Conservation (phyloP, 2,888 invertebrate genomes). For the Escarpia spicata region DNA sequence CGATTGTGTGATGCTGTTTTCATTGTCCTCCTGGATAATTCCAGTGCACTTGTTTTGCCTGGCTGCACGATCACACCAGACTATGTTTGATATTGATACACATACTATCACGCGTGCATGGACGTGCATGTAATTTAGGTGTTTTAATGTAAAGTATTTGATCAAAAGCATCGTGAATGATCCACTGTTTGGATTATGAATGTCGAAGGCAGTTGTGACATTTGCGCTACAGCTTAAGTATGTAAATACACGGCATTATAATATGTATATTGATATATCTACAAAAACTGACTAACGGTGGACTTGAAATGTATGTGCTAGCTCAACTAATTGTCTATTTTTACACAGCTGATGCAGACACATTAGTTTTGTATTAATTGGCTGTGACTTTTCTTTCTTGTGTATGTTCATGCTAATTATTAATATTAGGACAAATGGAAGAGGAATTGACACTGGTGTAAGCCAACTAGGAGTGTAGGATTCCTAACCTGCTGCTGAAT, state of each 20-base stretch:
- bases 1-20: slow-evolving; percentile 5
- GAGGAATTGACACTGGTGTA: neutral
- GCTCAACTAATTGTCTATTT: slow-evolving; percentile 6
- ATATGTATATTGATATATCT: slow-evolving; percentile 7
- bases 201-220: neutral
- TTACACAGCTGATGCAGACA: neutral
- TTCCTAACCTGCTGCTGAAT: neutral
- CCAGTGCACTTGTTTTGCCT: neutral
- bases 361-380: neutral
- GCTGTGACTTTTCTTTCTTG: neutral
- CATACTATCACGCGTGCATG: neutral
- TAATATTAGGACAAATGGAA: slow-evolving; percentile 8
- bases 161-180: neutral
- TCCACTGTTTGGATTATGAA: neutral
- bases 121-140: neutral
- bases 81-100: neutral
- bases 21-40: neutral
- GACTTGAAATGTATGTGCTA: neutral
- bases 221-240: neutral
- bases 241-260: neutral
- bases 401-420: slow-evolving; percentile 1
- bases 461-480: neutral
- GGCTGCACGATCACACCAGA: neutral
- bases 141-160: neutral
- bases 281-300: neutral